Conservation (phyloP, 2,113 vertebrate species). For the human region DNA sequence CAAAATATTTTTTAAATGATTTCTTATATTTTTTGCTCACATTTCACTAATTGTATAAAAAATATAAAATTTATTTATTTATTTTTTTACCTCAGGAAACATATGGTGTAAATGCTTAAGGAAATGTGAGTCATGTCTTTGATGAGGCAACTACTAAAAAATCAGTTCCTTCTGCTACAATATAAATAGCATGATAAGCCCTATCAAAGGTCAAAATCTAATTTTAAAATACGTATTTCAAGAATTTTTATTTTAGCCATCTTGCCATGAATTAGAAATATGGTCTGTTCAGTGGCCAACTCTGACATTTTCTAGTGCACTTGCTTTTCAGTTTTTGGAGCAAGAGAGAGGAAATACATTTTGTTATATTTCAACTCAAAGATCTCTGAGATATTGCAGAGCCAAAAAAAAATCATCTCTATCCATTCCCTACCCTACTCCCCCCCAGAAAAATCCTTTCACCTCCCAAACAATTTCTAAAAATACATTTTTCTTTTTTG, state of each 20-base stretch:
- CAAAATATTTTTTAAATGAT: constrained; percentile 71
- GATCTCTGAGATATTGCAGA: constrained; percentile 49
- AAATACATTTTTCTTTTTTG: constrained; percentile 64
- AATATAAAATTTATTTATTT: constrained; percentile 38
- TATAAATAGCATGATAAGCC: constrained; percentile 78
- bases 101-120: constrained; percentile 77
- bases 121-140: constrained; percentile 79
- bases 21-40: constrained; percentile 37
- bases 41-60: constrained; percentile 57
- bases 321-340: constrained; percentile 41
- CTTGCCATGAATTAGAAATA: constrained; percentile 58
- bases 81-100: constrained; percentile 72
- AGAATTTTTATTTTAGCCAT: constrained; percentile 71
- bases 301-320: constrained; percentile 1
- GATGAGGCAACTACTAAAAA: constrained; percentile 74
- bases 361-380: constrained; percentile 50
- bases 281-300: constrained; percentile 9
- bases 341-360: constrained; percentile 45
- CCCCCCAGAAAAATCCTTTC: constrained; percentile 66
- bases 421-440: constrained; percentile 48
- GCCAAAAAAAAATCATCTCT: constrained; percentile 31
- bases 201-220: constrained; percentile 71
- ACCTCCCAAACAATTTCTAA: constrained; percentile 74
- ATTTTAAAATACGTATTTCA: constrained; percentile 74
- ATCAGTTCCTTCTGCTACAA: constrained; percentile 59